Conservation (phyloP, 1,140 invertebrate species). For the Oryctes rhinoceros region DNA sequence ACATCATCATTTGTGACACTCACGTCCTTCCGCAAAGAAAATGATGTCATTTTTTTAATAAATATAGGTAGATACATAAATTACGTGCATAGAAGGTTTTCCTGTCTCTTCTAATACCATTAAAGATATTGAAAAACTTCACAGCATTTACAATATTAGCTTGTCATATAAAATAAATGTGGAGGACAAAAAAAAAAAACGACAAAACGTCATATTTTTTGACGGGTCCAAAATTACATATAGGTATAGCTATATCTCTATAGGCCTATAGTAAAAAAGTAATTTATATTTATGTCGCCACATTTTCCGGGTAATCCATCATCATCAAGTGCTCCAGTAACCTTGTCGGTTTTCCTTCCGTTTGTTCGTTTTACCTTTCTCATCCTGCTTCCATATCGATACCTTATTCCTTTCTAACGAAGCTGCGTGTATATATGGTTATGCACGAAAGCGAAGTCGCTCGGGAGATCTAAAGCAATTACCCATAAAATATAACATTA, state of each 20-base stretch:
- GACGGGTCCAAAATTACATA: not conserved
- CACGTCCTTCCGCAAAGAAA: no score
- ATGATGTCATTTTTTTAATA: no score
- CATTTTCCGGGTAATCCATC: not conserved
- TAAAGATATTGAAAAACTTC: no score
- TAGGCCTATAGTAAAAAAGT: not conserved
- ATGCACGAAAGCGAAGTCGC: not conserved
- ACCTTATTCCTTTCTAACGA: not conserved
- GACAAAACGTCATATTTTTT: not conserved
- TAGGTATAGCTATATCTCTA: not conserved
- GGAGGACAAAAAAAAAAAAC: not conserved
- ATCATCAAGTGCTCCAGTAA: not conserved
- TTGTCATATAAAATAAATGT: no score
- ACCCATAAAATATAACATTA: constrained; percentile 35
- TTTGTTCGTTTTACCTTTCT: not conserved
- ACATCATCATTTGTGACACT: no score
- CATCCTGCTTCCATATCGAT: not conserved
- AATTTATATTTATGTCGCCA: constrained; percentile 12
- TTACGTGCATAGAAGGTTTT: no score
- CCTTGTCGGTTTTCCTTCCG: not conserved
- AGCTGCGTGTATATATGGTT: not conserved
- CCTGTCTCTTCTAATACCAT: no score
- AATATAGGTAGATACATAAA: no score
- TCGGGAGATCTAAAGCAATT: constrained; percentile 20
- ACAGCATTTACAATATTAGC: no score